Conservation (phyloP, 2,888 invertebrate genomes). For the Stenodema calcarata region DNA sequence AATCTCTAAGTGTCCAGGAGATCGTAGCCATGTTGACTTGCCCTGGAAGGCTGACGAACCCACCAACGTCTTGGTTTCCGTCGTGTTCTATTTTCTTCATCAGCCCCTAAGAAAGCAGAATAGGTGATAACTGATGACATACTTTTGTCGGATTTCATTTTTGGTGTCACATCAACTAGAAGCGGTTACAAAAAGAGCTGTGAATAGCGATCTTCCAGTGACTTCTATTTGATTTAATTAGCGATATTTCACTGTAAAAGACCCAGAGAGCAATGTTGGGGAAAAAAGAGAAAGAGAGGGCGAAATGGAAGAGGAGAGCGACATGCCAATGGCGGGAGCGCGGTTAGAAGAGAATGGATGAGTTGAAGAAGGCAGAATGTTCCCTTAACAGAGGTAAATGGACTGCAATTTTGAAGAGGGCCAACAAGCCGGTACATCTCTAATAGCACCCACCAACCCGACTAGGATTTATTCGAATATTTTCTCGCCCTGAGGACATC, state of each 20-base stretch:
- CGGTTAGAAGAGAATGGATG: background rate
- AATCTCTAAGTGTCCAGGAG: too few relatives aligned
- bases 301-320: background rate
- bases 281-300: background rate
- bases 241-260: background rate
- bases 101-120: too few relatives aligned
- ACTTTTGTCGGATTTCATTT: too few relatives aligned
- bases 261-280: background rate
- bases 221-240: background rate
- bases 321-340: background rate
- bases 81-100: too few relatives aligned
- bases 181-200: too few relatives aligned
- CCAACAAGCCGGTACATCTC: constrained; percentile 9
- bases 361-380: constrained; percentile 8
- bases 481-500: background rate
- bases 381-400: constrained; percentile 11
- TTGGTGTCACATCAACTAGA: too few relatives aligned
- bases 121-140: too few relatives aligned
- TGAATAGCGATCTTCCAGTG: background rate
- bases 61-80: too few relatives aligned
- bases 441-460: background rate
- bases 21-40: too few relatives aligned
- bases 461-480: constrained; percentile 1
- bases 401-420: background rate
- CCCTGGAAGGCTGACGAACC: too few relatives aligned